Percentiles rank a stretch among this genome's conserved stretches.
Conservation (phyloP, 2,888 invertebrate genomes). For the Ferrisia virgata region DNA sequence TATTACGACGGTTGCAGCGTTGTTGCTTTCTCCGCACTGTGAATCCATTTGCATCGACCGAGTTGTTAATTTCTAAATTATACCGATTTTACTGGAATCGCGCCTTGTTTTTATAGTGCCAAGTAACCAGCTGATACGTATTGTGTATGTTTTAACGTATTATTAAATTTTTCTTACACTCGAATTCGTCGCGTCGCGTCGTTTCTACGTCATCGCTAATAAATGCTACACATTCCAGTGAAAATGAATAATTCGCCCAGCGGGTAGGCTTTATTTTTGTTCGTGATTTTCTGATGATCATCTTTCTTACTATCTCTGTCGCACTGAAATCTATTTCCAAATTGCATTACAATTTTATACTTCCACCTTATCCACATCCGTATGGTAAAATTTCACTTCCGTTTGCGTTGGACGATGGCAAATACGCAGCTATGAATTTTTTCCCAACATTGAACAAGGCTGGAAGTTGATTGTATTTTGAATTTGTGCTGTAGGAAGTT, state of each 20-base stretch:
- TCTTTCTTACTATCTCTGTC: too few species aligned
- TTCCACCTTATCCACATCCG: too few species aligned
- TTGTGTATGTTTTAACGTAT: not conserved
- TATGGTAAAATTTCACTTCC: not conserved
- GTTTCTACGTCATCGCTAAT: too few species aligned
- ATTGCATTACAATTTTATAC: too few species aligned
- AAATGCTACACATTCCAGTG: not conserved
- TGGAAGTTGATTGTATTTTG: not conserved
- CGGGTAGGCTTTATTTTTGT: not conserved
- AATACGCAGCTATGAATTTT: not conserved
- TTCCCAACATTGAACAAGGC: not conserved
- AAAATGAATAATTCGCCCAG: not conserved
- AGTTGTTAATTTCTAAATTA: conserved; percentile 5
- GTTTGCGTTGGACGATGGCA: not conserved
- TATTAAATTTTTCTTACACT: not conserved
- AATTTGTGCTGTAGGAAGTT: not conserved
- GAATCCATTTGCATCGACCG: not conserved
- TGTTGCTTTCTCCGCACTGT: not conserved
- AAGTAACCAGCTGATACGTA: not conserved
- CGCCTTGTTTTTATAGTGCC: not conserved
- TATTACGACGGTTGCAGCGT: not conserved
- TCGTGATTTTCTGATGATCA: not conserved
- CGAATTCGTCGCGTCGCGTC: too few species aligned
- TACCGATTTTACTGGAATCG: not conserved
- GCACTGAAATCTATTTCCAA: too few species aligned